Base-by-base conservation (phyloP, 2,113 vertebrate genomes). In the Anolis sagrei region DNA sequence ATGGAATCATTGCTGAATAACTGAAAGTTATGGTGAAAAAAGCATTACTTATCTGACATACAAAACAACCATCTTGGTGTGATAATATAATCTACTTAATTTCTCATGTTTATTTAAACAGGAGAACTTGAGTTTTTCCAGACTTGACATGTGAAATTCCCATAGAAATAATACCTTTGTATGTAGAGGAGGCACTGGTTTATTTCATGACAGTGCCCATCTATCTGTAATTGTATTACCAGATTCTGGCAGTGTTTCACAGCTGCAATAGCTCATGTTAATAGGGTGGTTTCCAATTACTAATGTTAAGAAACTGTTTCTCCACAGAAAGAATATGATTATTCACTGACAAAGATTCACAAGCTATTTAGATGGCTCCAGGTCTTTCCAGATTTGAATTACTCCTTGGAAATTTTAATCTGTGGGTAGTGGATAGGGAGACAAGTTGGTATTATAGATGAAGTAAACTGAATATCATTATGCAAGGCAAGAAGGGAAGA, bases 201-300 rank as follows among this genome's bases (percentile, higher is more conserved):
- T 90, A 91, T 90, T 91, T 93, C 90, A 93, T 80, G 49, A 29
- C 0, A 83, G 82, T 90, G 70, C 48, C 81, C 0, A 2, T 76
- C 84, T 89, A 80, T 70, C 77, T 84, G 85, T 94, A 90, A 94
- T 90, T 88, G 90, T 76, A 76, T 79, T 93, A 89, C 75, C 86
- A 49, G 93, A 86, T 10, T 91, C 54, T 87, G 89, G 83, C 69
- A 93, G 48, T 86, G 83, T 93, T 92, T 95, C 91, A 93, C 85
- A 92, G 86, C 89, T 94, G 76, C 58, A 77, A 78, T 92, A 92
- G 90, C 66, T 93, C 87, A 84, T 80, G 76, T n/a, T 93, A 91
- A 91, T 87, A 83, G 64, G 82, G 19, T 79, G 73, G 86, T 92
- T 93, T 93, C 91, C 81, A 90, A 70, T 93, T 93, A 88, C 93